These are phyloP conservation scores for Furcula furcula DNA, from an alignment of 2,888 invertebrate species.

Conservation along the genomic window DNA sequence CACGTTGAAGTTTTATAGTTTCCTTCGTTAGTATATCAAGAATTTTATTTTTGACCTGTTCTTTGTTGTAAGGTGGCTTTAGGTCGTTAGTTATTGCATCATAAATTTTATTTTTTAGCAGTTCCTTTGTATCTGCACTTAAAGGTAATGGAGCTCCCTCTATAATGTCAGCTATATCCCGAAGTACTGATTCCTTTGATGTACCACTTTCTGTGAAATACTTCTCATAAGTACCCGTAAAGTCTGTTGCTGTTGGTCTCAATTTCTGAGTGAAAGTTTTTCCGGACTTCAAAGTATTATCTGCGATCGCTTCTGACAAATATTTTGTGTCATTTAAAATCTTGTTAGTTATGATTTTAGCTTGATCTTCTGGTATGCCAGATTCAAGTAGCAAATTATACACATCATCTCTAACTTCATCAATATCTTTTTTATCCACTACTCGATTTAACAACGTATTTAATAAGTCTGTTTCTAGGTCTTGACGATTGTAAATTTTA, in stretches of 20 bases:
- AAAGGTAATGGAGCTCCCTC: background rate
- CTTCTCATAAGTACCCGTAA: background rate
- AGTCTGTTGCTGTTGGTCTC: background rate
- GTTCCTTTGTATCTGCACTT: background rate
- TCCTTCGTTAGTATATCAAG: slow-evolving; percentile 12
- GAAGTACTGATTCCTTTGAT: slow-evolving; percentile 1
- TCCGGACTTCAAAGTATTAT: background rate
- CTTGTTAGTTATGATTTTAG: slow-evolving; percentile 12
- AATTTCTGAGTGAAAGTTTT: background rate
- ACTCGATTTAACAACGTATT: background rate
- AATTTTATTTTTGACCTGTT: slow-evolving; percentile 16
- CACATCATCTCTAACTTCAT: slow-evolving; percentile 12
- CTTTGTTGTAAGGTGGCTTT: slow-evolving; percentile 1
- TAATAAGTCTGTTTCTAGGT: background rate
- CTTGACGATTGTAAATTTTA: background rate
- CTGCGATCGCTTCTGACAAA: background rate
- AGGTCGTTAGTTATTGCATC: background rate
- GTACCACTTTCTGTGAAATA: background rate
- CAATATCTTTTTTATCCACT: slow-evolving; percentile 6
- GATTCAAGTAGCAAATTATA: slow-evolving; percentile 15
- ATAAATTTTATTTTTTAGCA: background rate
- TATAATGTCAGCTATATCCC: slow-evolving; percentile 1
- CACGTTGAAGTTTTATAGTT: background rate
- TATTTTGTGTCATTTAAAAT: background rate
- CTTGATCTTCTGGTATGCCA: slow-evolving; percentile 16